Percentiles rank a stretch among this genome's conserved stretches.
phyloP scores from a whole-genome alignment of 2,113 vertebrate genomes.

The Mus musculus region GRCm39 chr3:26708001-26708500 shows the following conservation, averaged over 20 bases:
- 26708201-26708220: conserved; percentile 36
- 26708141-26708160: conserved; percentile 40
- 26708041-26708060: conserved; percentile 62
- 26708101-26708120: conserved; percentile 46
- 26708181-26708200: conserved; percentile 20
- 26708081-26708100: conserved; percentile 37
- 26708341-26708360: neutral
- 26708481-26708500: neutral
- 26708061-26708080: conserved; percentile 51
- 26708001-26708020: neutral
- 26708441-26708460: neutral
- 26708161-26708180: conserved; percentile 41
- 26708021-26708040: conserved; percentile 36
- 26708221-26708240: neutral
- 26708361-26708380: neutral
- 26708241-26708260: neutral
- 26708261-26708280: neutral
- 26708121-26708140: conserved; percentile 54
- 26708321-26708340: conserved; percentile 11
- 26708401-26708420: neutral
- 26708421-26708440: neutral
- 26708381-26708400: no score
- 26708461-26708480: neutral
- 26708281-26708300: neutral
- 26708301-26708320: neutral